Evolutionary conservation across 2,797 vertebrate genomes (phyloP).

Genomic region (Malurus leucopterus): DNA sequence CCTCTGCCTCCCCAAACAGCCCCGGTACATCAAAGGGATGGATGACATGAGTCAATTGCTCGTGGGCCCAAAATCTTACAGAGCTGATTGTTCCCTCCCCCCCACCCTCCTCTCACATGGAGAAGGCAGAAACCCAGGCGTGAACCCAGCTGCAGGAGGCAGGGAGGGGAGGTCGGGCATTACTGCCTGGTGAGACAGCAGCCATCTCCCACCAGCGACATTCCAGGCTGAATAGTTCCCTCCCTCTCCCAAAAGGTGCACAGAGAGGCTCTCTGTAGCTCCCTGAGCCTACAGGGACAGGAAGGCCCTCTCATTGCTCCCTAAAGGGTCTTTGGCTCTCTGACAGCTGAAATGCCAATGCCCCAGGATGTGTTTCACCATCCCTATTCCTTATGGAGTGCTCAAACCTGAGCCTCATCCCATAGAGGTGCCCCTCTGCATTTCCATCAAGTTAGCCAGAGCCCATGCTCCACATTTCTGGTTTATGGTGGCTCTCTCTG

Average conservation of each 20-base stretch:
- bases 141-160: background rate
- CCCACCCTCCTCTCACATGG: accelerated
- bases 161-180: accelerated
- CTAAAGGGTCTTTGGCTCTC: background rate
- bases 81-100: background rate
- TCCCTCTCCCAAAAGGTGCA: background rate
- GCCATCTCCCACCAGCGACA: accelerated
- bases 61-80: background rate
- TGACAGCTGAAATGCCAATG: accelerated
- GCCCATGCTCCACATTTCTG: background rate
- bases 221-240: accelerated
- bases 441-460: background rate
- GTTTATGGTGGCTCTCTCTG: background rate
- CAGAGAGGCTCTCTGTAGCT: accelerated
- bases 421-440: accelerated
- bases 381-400: background rate
- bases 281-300: accelerated
- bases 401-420: background rate
- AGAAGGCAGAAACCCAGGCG: background rate
- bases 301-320: background rate
- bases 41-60: constrained; percentile 16
- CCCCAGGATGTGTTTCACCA: background rate
- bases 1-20: constrained; percentile 32
- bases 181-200: background rate
- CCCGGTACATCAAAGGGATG: background rate